Conservation (phyloP, 2,113 vertebrate genomes). For the Scatophagus argus region DNA sequence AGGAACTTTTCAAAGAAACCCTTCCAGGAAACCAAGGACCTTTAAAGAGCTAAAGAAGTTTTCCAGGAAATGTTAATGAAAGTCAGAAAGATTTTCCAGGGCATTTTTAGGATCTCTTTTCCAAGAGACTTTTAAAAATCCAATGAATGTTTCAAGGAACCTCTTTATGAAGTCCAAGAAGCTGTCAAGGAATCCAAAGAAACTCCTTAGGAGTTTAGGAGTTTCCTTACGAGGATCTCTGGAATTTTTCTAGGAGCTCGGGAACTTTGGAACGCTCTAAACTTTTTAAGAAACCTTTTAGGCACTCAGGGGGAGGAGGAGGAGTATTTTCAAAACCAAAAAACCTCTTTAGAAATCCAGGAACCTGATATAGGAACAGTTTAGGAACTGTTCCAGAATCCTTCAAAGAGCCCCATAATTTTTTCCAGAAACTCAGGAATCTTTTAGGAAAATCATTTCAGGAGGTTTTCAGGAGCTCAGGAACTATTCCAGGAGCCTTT, state of each 20-base stretch:
- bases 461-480: neutral
- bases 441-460: too few relatives aligned
- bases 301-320: too few relatives aligned
- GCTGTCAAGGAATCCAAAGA: neutral
- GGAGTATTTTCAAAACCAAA: neutral
- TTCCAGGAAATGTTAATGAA: too few relatives aligned
- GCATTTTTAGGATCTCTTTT: neutral
- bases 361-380: too few relatives aligned
- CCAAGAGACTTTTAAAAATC: neutral
- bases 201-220: neutral
- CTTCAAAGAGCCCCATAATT: too few relatives aligned
- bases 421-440: neutral
- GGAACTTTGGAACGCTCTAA: neutral
- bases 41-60: too few relatives aligned
- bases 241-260: neutral
- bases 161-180: neutral
- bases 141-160: neutral
- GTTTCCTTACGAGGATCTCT: neutral
- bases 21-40: neutral
- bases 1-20: too few relatives aligned
- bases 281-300: neutral
- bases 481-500: neutral
- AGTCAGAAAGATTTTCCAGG: neutral
- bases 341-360: neutral
- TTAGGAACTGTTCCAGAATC: too few relatives aligned